Base-by-base conservation (phyloP, 1,140 invertebrate species). In the Drosophila orosa region DNA sequence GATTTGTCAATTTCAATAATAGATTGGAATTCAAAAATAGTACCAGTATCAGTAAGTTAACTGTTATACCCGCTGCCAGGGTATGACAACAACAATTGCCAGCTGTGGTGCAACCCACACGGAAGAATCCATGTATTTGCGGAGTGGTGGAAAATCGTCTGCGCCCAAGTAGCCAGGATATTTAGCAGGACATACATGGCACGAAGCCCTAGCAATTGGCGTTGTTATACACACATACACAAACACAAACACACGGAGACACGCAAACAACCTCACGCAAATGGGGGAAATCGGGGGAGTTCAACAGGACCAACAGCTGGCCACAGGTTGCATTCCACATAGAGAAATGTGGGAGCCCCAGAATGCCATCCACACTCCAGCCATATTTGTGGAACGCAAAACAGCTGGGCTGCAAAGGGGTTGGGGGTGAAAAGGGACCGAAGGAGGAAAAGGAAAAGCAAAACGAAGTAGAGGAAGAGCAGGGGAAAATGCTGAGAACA, bases 231-330 rank as follows among this genome's bases (percentile, higher is more conserved):
- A 67, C 59, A 61, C 39, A 60, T 8, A 67, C 47, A 42, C 37
- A 54, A 31, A 61, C 48, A 22, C 50, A 35, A n/a, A 52, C 29
- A 22, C 67, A 62, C 59, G n/a, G n/a, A n/a, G n/a, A 57, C 44
- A 61, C 8, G 44, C 48, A 33, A n/a, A n/a, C 56, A 58, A 31
- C 47, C 6, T 52, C 48, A 27, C 24, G 61, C 47, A 54, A 13
- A 35, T 35, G 50, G 29, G 50, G 29, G 13, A 22, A 61, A 61
- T 45, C 37, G 45, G 56, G 73, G 57, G 62, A 79, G 69, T 61
- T 83, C 80, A 89, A 79, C 78, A 86, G 82, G 79, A 89, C 69
- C 83, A 86, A 86, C 82, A 86, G 82, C 82, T 86, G 83, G 75
- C 72, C 60, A 75, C 76, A 79, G 75, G 69, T 71, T 76, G 65